Base-by-base conservation (phyloP, 2,888 invertebrate species). In the Eupithecia dodoneata region DNA sequence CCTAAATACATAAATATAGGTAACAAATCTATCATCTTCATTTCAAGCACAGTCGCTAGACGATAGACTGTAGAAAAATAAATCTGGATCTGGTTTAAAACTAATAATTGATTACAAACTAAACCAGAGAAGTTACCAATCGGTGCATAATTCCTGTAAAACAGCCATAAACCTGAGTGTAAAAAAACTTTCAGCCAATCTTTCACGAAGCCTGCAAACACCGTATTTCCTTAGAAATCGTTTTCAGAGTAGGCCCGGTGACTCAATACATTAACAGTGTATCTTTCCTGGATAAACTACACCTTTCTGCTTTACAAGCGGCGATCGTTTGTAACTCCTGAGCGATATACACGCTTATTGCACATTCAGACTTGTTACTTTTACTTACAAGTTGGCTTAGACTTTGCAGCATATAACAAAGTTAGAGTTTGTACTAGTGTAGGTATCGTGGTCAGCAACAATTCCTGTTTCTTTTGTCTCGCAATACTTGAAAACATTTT, bases 271-370 rank as follows among this genome's bases (percentile, higher is more conserved):
- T 82, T 81, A 78, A 12, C 73, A 72, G 71, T 74, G 80, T 79
- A 78, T 73, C 77, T 73, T 75, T 75, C 76, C 73, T 74, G 76
- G 75, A 82, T 76, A 82, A 79, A 82, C 74, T 80, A 79, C 80
- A 78, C 79, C 76, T 79, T 75, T 81, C 82, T 76, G 82, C 74
- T 63, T 72, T 73, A 76, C 74, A 80, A 78, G 79, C 81, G 75
- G 77, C 10, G 49, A 52, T 74, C 72, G 77, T 80, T 81, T 76
- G 81, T 78, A 72, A 76, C 77, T 72, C 70, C 76, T 75, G 66
- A 76, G 79, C 78, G 77, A 79, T 82, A 59, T 18, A 59, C 63
- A 63, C 63, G 63, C 63, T 59, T 59, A 63, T 63, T 63, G 30
- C 63, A 30, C 30, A 4, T 63, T 10, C 63, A 63, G 63, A 63